Evolutionary conservation across 1,140 invertebrate genomes (phyloP).

Genomic region (Melitaea cinxia): DNA sequence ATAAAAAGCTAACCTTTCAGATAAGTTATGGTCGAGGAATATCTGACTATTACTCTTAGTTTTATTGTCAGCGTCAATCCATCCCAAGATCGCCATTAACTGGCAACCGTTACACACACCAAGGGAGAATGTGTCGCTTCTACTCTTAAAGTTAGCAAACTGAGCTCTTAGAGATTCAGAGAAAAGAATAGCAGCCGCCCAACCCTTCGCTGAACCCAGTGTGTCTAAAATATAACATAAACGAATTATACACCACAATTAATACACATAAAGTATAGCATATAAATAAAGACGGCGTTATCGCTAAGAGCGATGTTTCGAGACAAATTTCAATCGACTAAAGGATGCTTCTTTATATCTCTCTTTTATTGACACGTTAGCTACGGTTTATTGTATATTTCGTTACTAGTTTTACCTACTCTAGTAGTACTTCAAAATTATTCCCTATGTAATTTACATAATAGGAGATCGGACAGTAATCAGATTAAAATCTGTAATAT

Average conservation of each 20-base stretch:
- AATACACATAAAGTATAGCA: no score
- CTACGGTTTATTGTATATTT: no score
- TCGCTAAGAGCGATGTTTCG: no score
- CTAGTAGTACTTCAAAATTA: no score
- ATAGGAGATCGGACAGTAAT: no score
- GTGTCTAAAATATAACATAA: constrained; percentile 87
- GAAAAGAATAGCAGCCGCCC: constrained; percentile 95
- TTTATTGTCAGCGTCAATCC: constrained; percentile 83
- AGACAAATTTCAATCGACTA: no score
- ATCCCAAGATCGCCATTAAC: constrained; percentile 93
- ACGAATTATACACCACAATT: neutral
- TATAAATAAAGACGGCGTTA: no score
- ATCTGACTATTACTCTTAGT: constrained; percentile 83
- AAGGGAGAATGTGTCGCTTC: constrained; percentile 95
- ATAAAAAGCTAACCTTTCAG: constrained; percentile 82
- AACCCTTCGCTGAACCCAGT: constrained; percentile 97
- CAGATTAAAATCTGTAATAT: no score
- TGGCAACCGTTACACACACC: constrained; percentile 99
- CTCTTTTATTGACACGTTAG: no score
- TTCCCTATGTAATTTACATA: no score
- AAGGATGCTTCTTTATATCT: no score
- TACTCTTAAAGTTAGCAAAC: constrained; percentile 87
- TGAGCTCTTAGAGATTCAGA: constrained; percentile 85
- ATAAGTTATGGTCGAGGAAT: constrained; percentile 92
- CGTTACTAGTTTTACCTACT: no score